These are phyloP conservation scores for Scaptomyza polygonia DNA, from an alignment of 2,888 invertebrate genomes.

Conservation along the genomic window DNA sequence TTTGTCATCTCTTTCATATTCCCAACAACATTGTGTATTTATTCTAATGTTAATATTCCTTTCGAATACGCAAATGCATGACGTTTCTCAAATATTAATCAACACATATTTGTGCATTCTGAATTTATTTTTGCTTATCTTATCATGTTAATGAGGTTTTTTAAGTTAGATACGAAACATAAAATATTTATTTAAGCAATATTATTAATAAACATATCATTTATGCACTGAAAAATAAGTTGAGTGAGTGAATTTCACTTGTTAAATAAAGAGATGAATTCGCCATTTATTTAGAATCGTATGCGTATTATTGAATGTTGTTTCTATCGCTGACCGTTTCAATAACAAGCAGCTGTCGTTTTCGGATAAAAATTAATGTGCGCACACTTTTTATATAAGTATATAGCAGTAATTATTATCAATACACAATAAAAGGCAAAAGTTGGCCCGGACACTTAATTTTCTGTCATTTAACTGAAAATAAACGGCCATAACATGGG, in stretches of 20 bases:
- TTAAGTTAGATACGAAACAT: too few species aligned
- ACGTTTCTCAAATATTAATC: not conserved
- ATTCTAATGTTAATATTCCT: constrained; percentile 67
- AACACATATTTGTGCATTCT: not conserved
- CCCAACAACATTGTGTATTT: constrained; percentile 52
- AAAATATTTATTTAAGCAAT: too few species aligned
- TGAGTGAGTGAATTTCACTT: not conserved
- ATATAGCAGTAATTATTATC: constrained; percentile 66
- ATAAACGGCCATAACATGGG: constrained; percentile 67
- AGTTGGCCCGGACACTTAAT: constrained; percentile 66
- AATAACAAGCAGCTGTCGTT: constrained; percentile 58
- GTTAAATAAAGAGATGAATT: constrained; percentile 4
- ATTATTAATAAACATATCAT: not conserved
- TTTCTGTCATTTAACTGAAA: constrained; percentile 70
- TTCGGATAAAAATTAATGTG: constrained; percentile 72
- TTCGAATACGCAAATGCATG: constrained; percentile 4
- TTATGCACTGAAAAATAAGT: not conserved
- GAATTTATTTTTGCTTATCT: not conserved
- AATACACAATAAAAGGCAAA: constrained; percentile 63
- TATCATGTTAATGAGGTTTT: too few species aligned
- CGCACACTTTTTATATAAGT: constrained; percentile 23
- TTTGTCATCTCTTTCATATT: constrained; percentile 10
- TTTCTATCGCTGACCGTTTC: constrained; percentile 17
- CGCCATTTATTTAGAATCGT: constrained; percentile 7
- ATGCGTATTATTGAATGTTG: constrained; percentile 13